These are phyloP conservation scores for Heliangelus exortis DNA, from an alignment of 2,797 vertebrate species.

Conservation along the genomic window DNA sequence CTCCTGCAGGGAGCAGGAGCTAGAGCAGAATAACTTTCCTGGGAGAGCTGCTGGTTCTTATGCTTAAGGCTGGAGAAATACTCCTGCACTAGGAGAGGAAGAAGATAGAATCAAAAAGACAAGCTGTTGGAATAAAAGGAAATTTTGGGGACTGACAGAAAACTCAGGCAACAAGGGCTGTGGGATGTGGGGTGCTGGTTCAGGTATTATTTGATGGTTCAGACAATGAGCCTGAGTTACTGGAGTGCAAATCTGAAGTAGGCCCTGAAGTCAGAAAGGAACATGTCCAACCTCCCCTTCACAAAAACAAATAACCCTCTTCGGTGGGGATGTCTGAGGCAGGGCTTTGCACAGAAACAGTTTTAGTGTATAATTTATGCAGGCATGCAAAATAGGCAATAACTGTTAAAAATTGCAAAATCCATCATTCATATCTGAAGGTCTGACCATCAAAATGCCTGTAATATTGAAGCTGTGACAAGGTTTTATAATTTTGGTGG, in stretches of 20 bases:
- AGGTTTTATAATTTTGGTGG: not conserved
- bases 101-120: not conserved
- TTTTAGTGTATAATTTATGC: not conserved
- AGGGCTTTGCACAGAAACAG: not conserved
- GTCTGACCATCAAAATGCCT: not conserved
- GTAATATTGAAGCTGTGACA: not conserved
- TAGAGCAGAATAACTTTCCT: not conserved
- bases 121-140: not conserved
- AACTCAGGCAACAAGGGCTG: not conserved
- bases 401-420: not conserved
- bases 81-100: not conserved
- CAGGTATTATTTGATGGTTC: not conserved
- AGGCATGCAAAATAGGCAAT: not conserved
- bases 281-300: not conserved
- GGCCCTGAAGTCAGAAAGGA: not conserved
- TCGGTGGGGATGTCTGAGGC: not conserved
- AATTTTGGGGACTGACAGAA: not conserved
- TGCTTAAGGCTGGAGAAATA: not conserved
- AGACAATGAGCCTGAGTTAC: not conserved
- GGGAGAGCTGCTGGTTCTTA: not conserved
- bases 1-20: not conserved
- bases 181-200: not conserved
- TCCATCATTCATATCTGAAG: not conserved
- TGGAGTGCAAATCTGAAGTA: not conserved
- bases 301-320: not conserved